These are phyloP conservation scores for Zhuqinia jingwanae DNA, from an alignment of 2,888 invertebrate species.

Conservation along the genomic window DNA sequence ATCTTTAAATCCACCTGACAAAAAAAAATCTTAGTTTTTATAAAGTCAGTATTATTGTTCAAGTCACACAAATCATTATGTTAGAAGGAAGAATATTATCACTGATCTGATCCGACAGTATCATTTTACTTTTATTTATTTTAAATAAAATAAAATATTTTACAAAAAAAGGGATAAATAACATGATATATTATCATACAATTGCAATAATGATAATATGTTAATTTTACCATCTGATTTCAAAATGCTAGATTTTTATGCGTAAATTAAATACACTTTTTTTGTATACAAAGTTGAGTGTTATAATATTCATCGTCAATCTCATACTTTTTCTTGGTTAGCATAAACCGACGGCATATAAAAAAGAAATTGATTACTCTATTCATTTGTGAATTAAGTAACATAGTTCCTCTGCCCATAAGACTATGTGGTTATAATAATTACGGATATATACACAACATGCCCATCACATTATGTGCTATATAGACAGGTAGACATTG, in stretches of 20 bases:
- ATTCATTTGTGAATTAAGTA: constrained; percentile 3
- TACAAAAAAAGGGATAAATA: too few relatives aligned
- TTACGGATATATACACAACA: not conserved
- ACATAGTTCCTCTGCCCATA: not conserved
- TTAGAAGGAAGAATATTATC: constrained; percentile 49
- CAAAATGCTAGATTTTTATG: too few relatives aligned
- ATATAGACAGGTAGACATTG: not conserved
- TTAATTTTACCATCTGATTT: not conserved
- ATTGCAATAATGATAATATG: too few relatives aligned
- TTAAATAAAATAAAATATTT: not conserved
- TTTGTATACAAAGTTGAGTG: too few relatives aligned
- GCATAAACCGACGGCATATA: not conserved
- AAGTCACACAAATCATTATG: constrained; percentile 60
- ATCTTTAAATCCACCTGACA: constrained; percentile 41
- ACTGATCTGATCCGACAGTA: constrained; percentile 54
- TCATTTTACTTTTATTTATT: constrained; percentile 9
- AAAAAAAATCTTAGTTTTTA: not conserved
- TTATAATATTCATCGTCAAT: not conserved
- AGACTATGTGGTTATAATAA: constrained; percentile 15
- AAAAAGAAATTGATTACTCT: constrained; percentile 51
- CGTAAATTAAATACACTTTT: too few relatives aligned
- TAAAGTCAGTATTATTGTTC: not conserved
- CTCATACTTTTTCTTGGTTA: too few relatives aligned
- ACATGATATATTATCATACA: too few relatives aligned
- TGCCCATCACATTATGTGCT: too few relatives aligned